Conservation (phyloP, 2,113 vertebrate genomes). For the Murina feae region DNA sequence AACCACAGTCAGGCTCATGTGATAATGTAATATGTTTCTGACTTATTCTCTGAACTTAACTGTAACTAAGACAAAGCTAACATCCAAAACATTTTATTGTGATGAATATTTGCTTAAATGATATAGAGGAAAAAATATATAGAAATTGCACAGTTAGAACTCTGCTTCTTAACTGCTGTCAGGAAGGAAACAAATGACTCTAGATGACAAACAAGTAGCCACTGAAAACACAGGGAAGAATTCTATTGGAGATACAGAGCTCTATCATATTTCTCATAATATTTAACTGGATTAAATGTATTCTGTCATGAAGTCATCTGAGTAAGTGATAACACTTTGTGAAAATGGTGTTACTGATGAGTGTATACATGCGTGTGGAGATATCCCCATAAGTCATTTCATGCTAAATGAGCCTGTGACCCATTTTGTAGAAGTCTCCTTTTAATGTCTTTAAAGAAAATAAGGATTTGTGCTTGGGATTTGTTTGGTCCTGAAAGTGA, state of each 20-base stretch:
- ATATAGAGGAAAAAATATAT: not conserved
- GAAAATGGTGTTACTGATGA: not conserved
- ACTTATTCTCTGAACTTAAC: slow-evolving; percentile 14
- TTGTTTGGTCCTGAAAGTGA: slow-evolving; percentile 44
- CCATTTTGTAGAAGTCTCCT: slow-evolving; percentile 18
- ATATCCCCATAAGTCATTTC: not conserved
- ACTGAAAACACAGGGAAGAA: not conserved
- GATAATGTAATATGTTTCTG: not conserved
- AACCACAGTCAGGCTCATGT: not conserved
- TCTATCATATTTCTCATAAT: slow-evolving; percentile 16
- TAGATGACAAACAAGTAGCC: not conserved
- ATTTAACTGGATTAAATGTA: not conserved
- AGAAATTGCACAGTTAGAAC: not conserved
- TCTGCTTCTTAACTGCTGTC: not conserved
- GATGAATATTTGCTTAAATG: slow-evolving; percentile 13
- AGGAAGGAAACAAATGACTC: not conserved
- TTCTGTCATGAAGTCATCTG: not conserved
- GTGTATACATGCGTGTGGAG: not conserved
- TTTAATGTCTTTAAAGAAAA: slow-evolving; percentile 43
- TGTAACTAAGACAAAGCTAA: slow-evolving; percentile 26
- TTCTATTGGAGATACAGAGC: not conserved
- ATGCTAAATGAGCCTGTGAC: not conserved
- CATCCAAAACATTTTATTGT: slow-evolving; percentile 1
- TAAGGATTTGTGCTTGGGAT: slow-evolving; percentile 47
- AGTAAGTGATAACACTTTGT: not conserved